Conservation (phyloP, 2,113 vertebrate genomes). For the Sciurus niger region DNA sequence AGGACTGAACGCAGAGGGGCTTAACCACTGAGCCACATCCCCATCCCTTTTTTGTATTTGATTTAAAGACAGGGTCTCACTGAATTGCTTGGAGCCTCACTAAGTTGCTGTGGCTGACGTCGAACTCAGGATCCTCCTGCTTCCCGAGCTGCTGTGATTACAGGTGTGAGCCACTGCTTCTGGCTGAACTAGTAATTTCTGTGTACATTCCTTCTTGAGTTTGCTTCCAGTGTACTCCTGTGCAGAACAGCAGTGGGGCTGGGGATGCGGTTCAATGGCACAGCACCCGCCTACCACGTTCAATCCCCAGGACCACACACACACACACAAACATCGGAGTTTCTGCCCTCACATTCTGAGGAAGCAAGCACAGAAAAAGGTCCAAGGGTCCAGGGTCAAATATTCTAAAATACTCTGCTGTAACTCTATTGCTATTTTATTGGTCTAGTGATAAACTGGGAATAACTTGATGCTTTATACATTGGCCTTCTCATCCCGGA, state of each 20-base stretch:
- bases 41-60: no score
- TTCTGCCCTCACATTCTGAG: not conserved
- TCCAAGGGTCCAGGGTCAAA: not conserved
- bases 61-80: no score
- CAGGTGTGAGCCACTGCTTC: no score
- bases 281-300: no score
- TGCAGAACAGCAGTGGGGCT: not conserved
- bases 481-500: not conserved
- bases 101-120: no score
- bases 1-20: no score
- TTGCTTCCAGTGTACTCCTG: not conserved
- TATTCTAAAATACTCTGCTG: not conserved
- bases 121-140: no score
- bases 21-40: no score
- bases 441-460: not conserved
- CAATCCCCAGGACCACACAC: no score
- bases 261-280: no score
- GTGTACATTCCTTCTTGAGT: not conserved
- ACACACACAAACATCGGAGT: not conserved
- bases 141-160: no score
- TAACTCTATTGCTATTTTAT: not conserved
- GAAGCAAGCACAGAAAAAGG: not conserved
- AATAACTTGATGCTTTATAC: not conserved
- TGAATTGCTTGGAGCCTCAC: no score
- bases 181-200: not conserved